Conservation (phyloP, 64 coral and sea anemone genomes). For the Actinia tenebrosa region DNA sequence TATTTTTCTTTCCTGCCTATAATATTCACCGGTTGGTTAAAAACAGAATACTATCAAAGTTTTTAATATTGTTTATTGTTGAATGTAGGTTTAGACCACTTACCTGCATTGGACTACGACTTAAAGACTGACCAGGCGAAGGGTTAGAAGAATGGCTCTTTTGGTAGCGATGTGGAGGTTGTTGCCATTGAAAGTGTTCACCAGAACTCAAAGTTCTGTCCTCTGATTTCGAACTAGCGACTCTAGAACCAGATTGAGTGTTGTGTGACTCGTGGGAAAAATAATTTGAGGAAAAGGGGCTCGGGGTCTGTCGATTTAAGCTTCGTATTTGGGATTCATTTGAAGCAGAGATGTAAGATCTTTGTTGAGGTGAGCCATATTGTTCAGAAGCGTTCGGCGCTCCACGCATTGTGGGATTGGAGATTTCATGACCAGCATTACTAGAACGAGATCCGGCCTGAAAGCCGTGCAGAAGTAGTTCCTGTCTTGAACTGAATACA, state of each 20-base stretch:
- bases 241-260: constrained; percentile 40
- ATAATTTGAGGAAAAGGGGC: constrained; percentile 47
- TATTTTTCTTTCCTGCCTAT: constrained; percentile 21
- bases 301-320: constrained; percentile 54
- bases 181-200: constrained; percentile 69
- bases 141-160: constrained; percentile 51
- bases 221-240: constrained; percentile 34
- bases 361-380: constrained; percentile 72
- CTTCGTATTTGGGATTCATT: constrained; percentile 62
- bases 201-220: constrained; percentile 55
- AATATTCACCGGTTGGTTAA: constrained; percentile 5
- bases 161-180: constrained; percentile 47
- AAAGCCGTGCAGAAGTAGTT: constrained; percentile 50
- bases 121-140: constrained; percentile 40
- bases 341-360: constrained; percentile 51
- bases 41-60: constrained; percentile 9
- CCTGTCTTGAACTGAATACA: constrained; percentile 52
- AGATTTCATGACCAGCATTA: constrained; percentile 24
- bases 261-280: constrained; percentile 43
- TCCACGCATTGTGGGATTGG: constrained; percentile 57
- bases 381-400: constrained; percentile 55
- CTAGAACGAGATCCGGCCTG: constrained; percentile 25
- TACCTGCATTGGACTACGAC: constrained; percentile 56
- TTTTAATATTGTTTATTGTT: constrained; percentile 2
- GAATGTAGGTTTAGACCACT: neutral